A percentile compares a stretch with the other conserved stretches of the same genome.
Conservation (phyloP, 1,140 invertebrate species). For the Aphaenogaster rudis region DNA sequence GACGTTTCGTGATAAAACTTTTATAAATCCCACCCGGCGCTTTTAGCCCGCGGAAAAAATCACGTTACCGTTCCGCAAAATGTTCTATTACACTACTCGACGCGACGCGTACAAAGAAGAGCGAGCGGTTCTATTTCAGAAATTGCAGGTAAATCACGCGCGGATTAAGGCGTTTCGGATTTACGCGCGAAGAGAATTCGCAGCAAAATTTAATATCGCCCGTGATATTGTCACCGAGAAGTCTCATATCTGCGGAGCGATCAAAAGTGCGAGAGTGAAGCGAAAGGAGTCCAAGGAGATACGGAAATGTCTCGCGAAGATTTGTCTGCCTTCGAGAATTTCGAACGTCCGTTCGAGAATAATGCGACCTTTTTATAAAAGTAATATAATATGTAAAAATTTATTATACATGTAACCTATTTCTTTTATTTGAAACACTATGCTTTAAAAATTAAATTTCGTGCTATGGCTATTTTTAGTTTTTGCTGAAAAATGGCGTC, state of each 20-base stretch:
- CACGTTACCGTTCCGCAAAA: neutral
- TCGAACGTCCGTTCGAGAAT: neutral
- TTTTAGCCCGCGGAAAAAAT: conserved; percentile 27
- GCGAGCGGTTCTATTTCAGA: conserved; percentile 5
- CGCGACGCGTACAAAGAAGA: neutral
- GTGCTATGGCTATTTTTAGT: no score
- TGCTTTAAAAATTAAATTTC: no score
- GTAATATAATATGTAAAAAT: no score
- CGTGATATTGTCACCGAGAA: neutral
- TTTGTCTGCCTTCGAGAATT: neutral
- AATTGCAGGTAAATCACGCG: neutral
- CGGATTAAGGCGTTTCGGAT: conserved; percentile 4
- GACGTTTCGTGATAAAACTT: conserved; percentile 48
- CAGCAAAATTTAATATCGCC: conserved; percentile 2
- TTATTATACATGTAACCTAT: no score
- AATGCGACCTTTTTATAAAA: neutral
- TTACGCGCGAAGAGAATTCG: neutral
- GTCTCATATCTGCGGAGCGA: conserved; percentile 4
- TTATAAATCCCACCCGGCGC: conserved; percentile 36
- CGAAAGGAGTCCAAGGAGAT: neutral
- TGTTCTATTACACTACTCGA: neutral
- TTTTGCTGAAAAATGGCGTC: no score
- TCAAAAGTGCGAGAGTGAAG: neutral
- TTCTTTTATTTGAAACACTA: no score
- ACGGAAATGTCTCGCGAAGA: neutral